phyloP scores from a whole-genome alignment of 2,888 invertebrate species.

The Nectonema munidae region DNA sequence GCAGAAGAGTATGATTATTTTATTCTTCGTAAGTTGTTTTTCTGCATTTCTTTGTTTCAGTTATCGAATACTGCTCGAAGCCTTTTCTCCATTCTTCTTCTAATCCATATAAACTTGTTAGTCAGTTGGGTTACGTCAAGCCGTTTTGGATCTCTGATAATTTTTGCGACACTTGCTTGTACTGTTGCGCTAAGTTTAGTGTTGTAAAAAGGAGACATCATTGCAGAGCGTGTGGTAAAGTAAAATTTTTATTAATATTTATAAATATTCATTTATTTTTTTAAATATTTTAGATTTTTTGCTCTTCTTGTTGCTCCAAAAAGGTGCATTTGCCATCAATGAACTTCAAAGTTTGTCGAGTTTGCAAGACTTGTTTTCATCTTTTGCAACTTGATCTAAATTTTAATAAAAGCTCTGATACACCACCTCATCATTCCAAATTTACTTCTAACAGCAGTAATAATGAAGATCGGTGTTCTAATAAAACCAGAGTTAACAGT shows the following conservation, averaged over 20 bases:
- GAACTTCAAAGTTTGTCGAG: constrained; percentile 39
- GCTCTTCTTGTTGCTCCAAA: constrained; percentile 34
- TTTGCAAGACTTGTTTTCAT: constrained; percentile 36
- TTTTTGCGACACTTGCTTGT: constrained; percentile 44
- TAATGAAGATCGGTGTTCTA: not conserved
- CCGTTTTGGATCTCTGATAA: constrained; percentile 58
- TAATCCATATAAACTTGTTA: constrained; percentile 1
- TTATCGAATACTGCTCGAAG: too few species aligned
- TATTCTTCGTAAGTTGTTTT: too few species aligned
- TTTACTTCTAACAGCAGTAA: not conserved
- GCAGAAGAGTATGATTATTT: too few species aligned
- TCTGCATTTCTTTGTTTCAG: too few species aligned
- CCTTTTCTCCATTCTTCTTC: constrained; percentile 1
- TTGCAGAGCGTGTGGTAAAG: constrained; percentile 43
- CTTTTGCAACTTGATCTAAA: constrained; percentile 20
- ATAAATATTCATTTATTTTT: constrained; percentile 15
- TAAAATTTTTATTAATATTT: not conserved
- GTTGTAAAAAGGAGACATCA: constrained; percentile 44
- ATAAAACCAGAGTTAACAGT: not conserved
- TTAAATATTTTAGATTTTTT: constrained; percentile 10
- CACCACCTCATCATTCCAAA: not conserved
- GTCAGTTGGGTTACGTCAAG: constrained; percentile 28
- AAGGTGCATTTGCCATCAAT: constrained; percentile 38
- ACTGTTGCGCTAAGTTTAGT: constrained; percentile 44
- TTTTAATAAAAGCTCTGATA: not conserved